These are phyloP conservation scores for Flabesymbios commensalis DNA, from an alignment of 2,888 invertebrate genomes.

Conservation along the genomic window DNA sequence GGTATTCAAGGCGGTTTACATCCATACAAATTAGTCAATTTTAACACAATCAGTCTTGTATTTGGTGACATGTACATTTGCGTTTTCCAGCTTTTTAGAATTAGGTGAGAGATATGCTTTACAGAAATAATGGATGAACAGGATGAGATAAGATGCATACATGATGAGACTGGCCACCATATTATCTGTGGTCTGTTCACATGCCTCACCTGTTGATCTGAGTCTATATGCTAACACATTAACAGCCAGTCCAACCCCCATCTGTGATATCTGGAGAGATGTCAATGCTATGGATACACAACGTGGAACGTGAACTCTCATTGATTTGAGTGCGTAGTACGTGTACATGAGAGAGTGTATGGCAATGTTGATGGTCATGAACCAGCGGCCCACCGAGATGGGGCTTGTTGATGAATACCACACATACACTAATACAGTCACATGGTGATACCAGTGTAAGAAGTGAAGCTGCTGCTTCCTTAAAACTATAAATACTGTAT, in stretches of 20 bases:
- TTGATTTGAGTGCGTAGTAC: slow-evolving; percentile 63
- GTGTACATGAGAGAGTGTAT: slow-evolving; percentile 65
- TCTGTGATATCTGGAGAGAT: slow-evolving; percentile 85
- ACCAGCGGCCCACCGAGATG: slow-evolving; percentile 58
- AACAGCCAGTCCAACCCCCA: slow-evolving; percentile 90
- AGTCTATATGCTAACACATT: slow-evolving; percentile 75
- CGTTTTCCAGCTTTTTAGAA: no score
- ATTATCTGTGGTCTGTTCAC: slow-evolving; percentile 62
- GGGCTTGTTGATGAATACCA: slow-evolving; percentile 60
- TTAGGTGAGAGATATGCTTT: no score
- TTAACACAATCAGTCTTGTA: no score
- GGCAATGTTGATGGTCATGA: slow-evolving; percentile 63
- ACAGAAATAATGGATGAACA: slow-evolving; percentile 61
- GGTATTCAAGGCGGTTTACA: no score
- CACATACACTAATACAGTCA: slow-evolving; percentile 62
- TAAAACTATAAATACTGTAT: slow-evolving; percentile 63
- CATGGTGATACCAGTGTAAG: slow-evolving; percentile 65
- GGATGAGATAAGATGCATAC: slow-evolving; percentile 59
- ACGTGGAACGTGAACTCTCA: slow-evolving; percentile 65
- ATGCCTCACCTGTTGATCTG: slow-evolving; percentile 49
- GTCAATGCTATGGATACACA: slow-evolving; percentile 87
- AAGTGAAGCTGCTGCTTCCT: slow-evolving; percentile 64
- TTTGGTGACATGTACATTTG: no score
- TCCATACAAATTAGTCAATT: no score
- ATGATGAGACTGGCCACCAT: slow-evolving; percentile 56